phyloP scores from a whole-genome alignment of 2,113 vertebrate genomes.

The Colistium nudipinnis region DNA sequence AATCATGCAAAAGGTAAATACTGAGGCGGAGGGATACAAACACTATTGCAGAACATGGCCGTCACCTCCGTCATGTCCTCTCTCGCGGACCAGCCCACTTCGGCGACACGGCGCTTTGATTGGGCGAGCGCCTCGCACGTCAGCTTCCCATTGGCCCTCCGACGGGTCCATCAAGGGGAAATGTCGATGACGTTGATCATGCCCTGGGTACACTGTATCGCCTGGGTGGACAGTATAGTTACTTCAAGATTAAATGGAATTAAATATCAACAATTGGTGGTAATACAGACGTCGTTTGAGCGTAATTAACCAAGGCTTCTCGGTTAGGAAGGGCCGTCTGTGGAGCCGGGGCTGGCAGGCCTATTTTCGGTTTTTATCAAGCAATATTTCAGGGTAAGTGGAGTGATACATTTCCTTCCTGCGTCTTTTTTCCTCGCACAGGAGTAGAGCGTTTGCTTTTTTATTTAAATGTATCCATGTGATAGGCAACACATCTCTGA shows the following conservation, averaged over 20 bases:
- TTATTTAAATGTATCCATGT: constrained; percentile 54
- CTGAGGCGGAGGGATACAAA: constrained; percentile 82
- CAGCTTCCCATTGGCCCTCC: constrained; percentile 60
- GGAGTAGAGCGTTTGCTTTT: constrained; percentile 49
- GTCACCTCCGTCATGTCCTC: constrained; percentile 81
- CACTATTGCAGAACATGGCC: constrained; percentile 80
- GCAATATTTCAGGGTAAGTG: constrained; percentile 81
- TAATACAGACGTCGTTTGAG: constrained; percentile 53
- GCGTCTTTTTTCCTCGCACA: constrained; percentile 73
- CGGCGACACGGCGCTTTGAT: constrained; percentile 41
- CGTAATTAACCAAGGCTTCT: constrained; percentile 35
- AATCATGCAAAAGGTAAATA: constrained; percentile 84
- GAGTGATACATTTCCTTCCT: constrained; percentile 82
- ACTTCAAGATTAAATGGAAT: constrained; percentile 80
- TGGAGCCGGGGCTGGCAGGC: constrained; percentile 25
- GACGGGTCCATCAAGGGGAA: constrained; percentile 56
- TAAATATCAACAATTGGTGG: constrained; percentile 70
- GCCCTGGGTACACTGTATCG: constrained; percentile 76
- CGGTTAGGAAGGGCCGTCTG: constrained; percentile 27
- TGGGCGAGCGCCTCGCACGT: constrained; percentile 45
- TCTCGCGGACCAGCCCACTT: constrained; percentile 50
- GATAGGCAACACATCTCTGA: background rate
- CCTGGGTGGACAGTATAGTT: constrained; percentile 81
- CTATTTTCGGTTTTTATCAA: constrained; percentile 61
- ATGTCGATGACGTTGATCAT: constrained; percentile 75